A percentile compares a stretch with the other conserved stretches of the same genome.
Evolutionary conservation across 2,797 vertebrate species (phyloP).

Genomic region (Erethizon dorsatum): DNA sequence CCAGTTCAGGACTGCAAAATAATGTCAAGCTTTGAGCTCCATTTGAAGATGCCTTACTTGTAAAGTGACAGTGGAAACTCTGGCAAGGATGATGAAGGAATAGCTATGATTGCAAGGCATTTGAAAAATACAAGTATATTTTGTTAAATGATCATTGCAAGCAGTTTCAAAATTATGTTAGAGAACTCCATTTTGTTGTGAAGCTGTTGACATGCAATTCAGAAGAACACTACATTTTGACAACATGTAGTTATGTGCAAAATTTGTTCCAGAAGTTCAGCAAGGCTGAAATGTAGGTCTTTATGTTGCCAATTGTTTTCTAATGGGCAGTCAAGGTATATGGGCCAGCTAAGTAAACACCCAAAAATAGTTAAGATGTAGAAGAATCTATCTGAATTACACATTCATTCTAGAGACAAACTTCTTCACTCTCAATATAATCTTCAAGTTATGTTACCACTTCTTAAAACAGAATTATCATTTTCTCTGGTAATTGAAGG

Average conservation of each 20-base stretch:
- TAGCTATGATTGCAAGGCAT: neutral
- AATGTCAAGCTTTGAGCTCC: neutral
- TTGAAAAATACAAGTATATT: conserved; percentile 58
- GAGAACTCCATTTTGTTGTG: conserved; percentile 62
- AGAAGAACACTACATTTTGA: conserved; percentile 29
- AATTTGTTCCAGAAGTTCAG: conserved; percentile 44
- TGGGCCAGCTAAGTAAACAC: conserved; percentile 3
- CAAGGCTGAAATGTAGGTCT: neutral
- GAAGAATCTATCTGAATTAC: neutral
- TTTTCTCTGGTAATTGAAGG: conserved; percentile 66
- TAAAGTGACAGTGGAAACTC: conserved; percentile 39
- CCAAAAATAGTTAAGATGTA: conserved; percentile 39
- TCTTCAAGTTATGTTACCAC: conserved; percentile 46
- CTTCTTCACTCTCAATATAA: conserved; percentile 62
- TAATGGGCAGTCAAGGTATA: neutral
- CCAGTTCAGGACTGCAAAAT: neutral
- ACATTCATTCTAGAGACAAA: conserved; percentile 52
- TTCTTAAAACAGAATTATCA: conserved; percentile 69
- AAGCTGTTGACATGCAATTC: conserved; percentile 60
- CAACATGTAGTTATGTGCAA: conserved; percentile 6
- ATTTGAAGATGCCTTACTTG: conserved; percentile 33
- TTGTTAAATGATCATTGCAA: conserved; percentile 59
- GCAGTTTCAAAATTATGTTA: conserved; percentile 53
- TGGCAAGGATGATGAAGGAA: conserved; percentile 37
- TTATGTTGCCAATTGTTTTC: conserved; percentile 51